Evolutionary conservation across 2,797 vertebrate species (phyloP).

Genomic region (Leucoraja ocellata): DNA sequence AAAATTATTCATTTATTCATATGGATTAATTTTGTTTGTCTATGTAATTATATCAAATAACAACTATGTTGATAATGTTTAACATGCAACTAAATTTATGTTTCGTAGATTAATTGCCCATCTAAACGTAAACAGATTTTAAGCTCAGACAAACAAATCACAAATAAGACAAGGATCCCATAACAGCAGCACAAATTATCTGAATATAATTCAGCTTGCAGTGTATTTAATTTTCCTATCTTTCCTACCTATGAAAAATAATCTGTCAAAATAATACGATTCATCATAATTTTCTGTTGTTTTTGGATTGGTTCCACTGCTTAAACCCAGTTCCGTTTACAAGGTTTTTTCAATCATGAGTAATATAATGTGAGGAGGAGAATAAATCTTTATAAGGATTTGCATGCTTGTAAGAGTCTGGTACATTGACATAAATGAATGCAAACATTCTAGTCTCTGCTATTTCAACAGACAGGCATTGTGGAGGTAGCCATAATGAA

Average conservation of each 20-base stretch:
- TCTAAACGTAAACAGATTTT: not conserved
- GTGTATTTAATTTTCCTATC: not conserved
- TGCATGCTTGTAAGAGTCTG: not conserved
- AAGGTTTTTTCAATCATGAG: slow-evolving; percentile 7
- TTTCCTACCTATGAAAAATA: not conserved
- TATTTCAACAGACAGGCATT: not conserved
- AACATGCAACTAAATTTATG: slow-evolving; percentile 1
- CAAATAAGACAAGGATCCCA: slow-evolving; percentile 21
- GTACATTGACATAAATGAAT: not conserved
- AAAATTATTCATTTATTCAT: not conserved
- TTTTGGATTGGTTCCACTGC: slow-evolving; percentile 4
- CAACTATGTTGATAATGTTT: slow-evolving; percentile 12
- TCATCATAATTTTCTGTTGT: slow-evolving; percentile 19
- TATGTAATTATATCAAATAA: slow-evolving; percentile 14
- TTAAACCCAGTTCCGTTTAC: not conserved
- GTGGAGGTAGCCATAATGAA: not conserved
- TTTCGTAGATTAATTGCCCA: not conserved
- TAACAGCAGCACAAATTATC: not conserved
- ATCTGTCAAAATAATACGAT: slow-evolving; percentile 13
- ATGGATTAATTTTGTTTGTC: slow-evolving; percentile 3
- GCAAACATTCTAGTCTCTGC: not conserved
- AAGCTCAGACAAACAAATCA: not conserved
- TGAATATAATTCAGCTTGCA: slow-evolving; percentile 2
- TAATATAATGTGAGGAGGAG: slow-evolving; percentile 5
- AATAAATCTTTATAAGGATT: slow-evolving; percentile 19